Evolutionary conservation across 2,113 vertebrate genomes (phyloP), one percentile per base, ranked within the genome.

Genomic region (Rhynchomys soricoides): DNA sequence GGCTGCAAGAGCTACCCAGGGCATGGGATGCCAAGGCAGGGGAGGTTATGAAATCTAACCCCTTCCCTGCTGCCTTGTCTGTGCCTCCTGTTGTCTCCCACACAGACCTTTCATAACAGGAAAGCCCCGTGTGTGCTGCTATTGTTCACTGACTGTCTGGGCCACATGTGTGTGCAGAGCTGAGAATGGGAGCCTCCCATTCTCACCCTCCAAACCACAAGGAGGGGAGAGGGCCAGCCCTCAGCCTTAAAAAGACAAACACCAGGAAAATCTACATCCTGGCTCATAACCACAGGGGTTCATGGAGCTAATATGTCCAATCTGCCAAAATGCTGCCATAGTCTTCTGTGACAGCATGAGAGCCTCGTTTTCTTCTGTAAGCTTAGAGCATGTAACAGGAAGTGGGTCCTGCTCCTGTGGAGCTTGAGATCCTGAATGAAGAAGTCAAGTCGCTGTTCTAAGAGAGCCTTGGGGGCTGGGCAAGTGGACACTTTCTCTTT

Each of bases 181-280:
- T 22, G 77, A 81, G 75, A 37, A 48, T 6, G 26, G 91, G 26
- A 86, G 81, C 40, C 9, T 4, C n/a, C n/a, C n/a, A n/a, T n/a
- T n/a, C n/a, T n/a, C 10, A 24, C 43, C 89, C 95, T 96, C 96
- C 96, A 97, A 95, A 95, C 96, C 97, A 90, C 97, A 93, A 52
- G 50, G 81, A 34, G n/a, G 26, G 24, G 48, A 64, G 83, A 37
- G 9, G 57, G 91, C 81, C 89, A 83, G 50, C 83, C 24, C 17
- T 16, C 52, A 3, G n/a, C 71, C 70, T 89, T 22, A 37, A 81
- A 88, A 78, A 94, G 85, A 93, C 94, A 83, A 92, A 87, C 55
- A 52, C 12, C 62, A 92, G 89, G 71, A 4, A 40, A 85, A 89
- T 90, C 59, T 78, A 62, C 45, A 66, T 70, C 78, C 31, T 1